Evolutionary conservation across 2,113 vertebrate genomes (phyloP).

Genomic region (Australoheros scitulus): DNA sequence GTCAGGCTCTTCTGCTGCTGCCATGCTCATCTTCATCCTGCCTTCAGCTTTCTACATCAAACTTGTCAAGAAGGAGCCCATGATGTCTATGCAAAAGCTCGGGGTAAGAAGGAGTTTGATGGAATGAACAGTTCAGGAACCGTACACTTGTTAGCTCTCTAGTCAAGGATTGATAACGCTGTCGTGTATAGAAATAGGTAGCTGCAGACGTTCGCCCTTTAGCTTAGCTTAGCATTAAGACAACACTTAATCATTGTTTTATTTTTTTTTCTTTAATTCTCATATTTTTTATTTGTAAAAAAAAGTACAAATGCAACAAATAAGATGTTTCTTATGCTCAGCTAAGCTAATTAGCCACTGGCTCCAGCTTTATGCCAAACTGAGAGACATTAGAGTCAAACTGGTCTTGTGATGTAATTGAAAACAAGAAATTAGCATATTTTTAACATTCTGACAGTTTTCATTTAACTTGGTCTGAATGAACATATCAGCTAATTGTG

Average conservation of each 20-base stretch:
- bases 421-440: too few relatives aligned
- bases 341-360: background rate
- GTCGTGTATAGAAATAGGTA: too few relatives aligned
- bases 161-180: rapidly evolving
- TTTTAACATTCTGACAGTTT: background rate
- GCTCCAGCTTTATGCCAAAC: background rate
- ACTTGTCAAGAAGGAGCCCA: slow-evolving; percentile 94
- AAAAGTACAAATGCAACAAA: too few relatives aligned
- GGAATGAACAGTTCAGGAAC: background rate
- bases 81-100: slow-evolving; percentile 94
- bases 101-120: slow-evolving; percentile 81
- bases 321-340: too few relatives aligned
- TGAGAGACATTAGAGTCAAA: too few relatives aligned
- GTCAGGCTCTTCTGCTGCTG: slow-evolving; percentile 92
- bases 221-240: too few relatives aligned
- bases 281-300: too few relatives aligned
- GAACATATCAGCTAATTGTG: background rate
- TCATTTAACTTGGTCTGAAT: background rate
- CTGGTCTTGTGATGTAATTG: too few relatives aligned
- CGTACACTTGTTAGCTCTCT: background rate
- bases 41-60: slow-evolving; percentile 98
- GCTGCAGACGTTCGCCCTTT: background rate
- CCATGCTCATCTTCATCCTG: slow-evolving; percentile 98
- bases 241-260: too few relatives aligned
- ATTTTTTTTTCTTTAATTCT: too few relatives aligned